These are phyloP conservation scores for Bombus waltoni DNA, from an alignment of 1,140 invertebrate genomes.

Conservation along the genomic window DNA sequence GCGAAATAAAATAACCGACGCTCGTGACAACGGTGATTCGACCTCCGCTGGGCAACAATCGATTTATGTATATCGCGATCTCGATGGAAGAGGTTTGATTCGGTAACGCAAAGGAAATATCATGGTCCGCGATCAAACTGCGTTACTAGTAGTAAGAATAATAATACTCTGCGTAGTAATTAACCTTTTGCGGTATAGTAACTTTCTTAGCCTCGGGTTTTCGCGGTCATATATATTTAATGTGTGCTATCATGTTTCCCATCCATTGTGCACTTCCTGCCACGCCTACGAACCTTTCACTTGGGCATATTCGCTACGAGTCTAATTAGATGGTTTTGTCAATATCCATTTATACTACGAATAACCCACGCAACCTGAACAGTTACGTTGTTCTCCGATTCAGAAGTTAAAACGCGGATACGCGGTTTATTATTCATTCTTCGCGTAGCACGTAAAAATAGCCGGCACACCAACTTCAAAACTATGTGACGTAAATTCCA, in stretches of 20 bases:
- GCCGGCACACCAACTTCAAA: conserved; percentile 22
- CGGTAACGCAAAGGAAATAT: conserved; percentile 42
- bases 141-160: conserved; percentile 50
- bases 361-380: conserved; percentile 22
- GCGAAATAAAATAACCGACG: background rate
- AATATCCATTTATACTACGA: conserved; percentile 43
- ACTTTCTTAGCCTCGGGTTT: conserved; percentile 63
- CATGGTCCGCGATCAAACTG: conserved; percentile 53
- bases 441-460: conserved; percentile 22
- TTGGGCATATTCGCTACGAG: conserved; percentile 38
- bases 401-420: conserved; percentile 7
- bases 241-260: conserved; percentile 61
- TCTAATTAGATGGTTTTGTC: conserved; percentile 64
- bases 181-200: conserved; percentile 61
- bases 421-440: conserved; percentile 23
- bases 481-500: conserved; percentile 37
- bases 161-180: conserved; percentile 59
- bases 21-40: background rate
- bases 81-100: background rate
- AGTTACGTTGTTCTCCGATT: background rate
- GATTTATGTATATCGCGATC: background rate
- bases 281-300: conserved; percentile 65
- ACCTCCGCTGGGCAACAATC: background rate
- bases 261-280: conserved; percentile 65
- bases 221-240: conserved; percentile 62